phyloP scores from a whole-genome alignment of 2,113 vertebrate genomes.

The Archocentrus centrarchus region DNA sequence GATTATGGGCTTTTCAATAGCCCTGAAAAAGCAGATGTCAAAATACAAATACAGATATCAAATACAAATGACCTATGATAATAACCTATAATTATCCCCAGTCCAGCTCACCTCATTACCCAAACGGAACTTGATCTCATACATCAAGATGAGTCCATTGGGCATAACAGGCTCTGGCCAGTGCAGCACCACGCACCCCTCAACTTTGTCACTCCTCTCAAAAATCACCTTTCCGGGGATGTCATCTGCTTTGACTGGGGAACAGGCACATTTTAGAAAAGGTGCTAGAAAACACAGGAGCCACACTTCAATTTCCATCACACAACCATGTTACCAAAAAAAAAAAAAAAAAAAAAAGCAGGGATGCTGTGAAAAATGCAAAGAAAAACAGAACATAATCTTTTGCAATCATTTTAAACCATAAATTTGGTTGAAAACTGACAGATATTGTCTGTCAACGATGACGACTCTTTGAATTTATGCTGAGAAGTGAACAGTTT shows the following conservation, averaged over 20 bases:
- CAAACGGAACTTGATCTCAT: conserved; percentile 92
- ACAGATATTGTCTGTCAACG: background rate
- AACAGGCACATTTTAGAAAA: conserved; percentile 31
- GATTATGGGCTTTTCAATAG: background rate
- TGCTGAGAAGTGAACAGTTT: background rate
- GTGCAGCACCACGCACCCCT: conserved; percentile 88
- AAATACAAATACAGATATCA: background rate
- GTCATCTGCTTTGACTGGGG: conserved; percentile 91
- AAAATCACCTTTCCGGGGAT: conserved; percentile 88
- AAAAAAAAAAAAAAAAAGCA: background rate
- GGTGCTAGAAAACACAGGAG: background rate
- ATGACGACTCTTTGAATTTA: background rate
- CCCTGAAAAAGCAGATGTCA: background rate
- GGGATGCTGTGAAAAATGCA: background rate
- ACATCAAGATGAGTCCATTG: conserved; percentile 96
- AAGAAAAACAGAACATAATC: background rate
- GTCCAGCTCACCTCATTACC: conserved; percentile 86
- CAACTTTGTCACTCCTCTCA: conserved; percentile 86
- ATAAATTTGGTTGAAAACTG: background rate
- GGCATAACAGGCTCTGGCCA: conserved; percentile 91
- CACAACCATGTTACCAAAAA: background rate
- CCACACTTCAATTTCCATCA: background rate
- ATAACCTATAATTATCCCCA: background rate
- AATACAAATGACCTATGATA: background rate
- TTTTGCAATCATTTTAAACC: background rate